A percentile compares a stretch with the other conserved stretches of the same genome.
These are phyloP conservation scores for Platycheirus albimanus DNA, from an alignment of 2,888 invertebrate species.

Conservation along the genomic window DNA sequence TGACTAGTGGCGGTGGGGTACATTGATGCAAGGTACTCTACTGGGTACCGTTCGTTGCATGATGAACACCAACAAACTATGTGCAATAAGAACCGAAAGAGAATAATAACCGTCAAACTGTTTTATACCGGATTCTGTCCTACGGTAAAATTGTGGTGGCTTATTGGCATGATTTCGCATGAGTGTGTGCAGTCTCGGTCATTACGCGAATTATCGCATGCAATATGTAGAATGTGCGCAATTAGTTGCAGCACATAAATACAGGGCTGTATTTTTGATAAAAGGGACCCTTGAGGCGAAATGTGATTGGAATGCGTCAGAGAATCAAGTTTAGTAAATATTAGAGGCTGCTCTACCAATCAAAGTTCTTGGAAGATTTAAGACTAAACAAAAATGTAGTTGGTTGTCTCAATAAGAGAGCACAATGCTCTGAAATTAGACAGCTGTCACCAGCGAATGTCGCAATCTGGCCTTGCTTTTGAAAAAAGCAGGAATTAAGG, in stretches of 20 bases:
- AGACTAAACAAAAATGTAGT: too few species aligned
- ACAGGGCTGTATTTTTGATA: not conserved
- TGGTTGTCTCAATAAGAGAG: too few species aligned
- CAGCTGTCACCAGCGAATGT: too few species aligned
- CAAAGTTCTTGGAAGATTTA: too few species aligned
- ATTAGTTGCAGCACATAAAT: slow-evolving; percentile 61
- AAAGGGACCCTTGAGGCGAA: not conserved
- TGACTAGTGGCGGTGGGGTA: slow-evolving; percentile 26
- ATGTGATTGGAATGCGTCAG: not conserved
- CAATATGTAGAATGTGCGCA: slow-evolving; percentile 58
- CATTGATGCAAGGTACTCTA: too few species aligned
- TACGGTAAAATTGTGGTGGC: slow-evolving; percentile 60
- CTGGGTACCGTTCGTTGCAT: slow-evolving; percentile 37
- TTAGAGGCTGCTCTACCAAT: too few species aligned
- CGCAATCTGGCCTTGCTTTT: too few species aligned
- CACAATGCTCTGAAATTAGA: too few species aligned
- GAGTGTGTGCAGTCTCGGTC: slow-evolving; percentile 57
- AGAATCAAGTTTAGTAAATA: too few species aligned
- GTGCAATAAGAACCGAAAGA: slow-evolving; percentile 27
- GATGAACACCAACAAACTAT: slow-evolving; percentile 15
- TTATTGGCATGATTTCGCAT: slow-evolving; percentile 67
- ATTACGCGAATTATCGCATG: slow-evolving; percentile 63
- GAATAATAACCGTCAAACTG: slow-evolving; percentile 64
- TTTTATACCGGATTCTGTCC: slow-evolving; percentile 56
- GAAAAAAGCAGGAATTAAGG: too few species aligned